Base-by-base conservation (phyloP, 2,113 vertebrate species). In the Oplegnathus fasciatus region DNA sequence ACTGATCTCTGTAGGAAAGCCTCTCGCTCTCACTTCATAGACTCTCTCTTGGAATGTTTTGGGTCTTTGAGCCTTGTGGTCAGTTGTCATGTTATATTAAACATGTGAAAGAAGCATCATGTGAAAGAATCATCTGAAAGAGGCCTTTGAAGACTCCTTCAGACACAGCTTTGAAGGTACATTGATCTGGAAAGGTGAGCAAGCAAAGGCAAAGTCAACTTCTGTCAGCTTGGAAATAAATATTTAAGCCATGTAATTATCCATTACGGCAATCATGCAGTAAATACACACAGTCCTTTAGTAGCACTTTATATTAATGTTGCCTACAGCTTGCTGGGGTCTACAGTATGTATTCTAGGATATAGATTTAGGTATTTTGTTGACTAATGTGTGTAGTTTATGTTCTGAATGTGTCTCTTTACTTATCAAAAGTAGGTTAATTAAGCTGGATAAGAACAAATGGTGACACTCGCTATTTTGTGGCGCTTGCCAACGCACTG, bases 51-150 rank as follows among this genome's bases (percentile, higher is more conserved):
- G 9, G 30, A 70, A 52, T 58, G 44, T 66, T 81, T 50, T 50
- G 57, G 58, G 64, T 18, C 11, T 69, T 61, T 70, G 32, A 82
- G 75, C 34, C 78, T 48, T 28, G 73, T 71, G 64, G 83, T 83
- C 67, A 76, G 37, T 64, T 82, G 58, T 78, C 74, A 82, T 76
- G 58, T 69, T 61, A 50, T 68, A 88, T 88, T 73, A 69, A 85
- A 50, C 30, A 76, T 26, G 46, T 71, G 72, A 75, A 77, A 66
- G 54, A 40, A 42, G 40, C 0, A 62, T 55, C n/a, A 50, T 77
- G 61, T 55, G 67, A 80, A 70, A 66, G 75, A 75, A 34, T 75
- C 17, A 28, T 72, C 54, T 83, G 64, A 83, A 30, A 75, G 48
- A 62, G 55, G 5, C 34, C 78, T 86, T 70, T 80, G 71, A 82